Percentiles rank a stretch among this genome's conserved stretches.
phyloP scores from a whole-genome alignment of 2,888 invertebrate species.

The Lithophane socia region DNA sequence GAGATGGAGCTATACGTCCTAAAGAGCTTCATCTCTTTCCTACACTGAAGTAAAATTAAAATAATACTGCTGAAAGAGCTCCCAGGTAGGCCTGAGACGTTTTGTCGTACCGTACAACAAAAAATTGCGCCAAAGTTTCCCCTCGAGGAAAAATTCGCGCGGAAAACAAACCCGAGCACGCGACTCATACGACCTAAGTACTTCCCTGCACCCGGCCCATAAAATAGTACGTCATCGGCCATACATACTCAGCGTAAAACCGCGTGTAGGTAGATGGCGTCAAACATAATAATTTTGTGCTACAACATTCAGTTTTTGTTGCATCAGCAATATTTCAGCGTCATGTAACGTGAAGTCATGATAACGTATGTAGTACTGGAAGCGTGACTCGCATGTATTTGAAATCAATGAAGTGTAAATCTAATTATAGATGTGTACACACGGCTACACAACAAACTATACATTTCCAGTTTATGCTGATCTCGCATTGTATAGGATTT shows the following conservation, averaged over 20 bases:
- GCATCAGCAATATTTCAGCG: constrained; percentile 36
- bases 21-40: too few relatives aligned
- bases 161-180: background rate
- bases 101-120: too few relatives aligned
- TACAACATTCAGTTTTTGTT: constrained; percentile 16
- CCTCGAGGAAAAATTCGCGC: too few relatives aligned
- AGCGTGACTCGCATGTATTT: background rate
- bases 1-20: too few relatives aligned
- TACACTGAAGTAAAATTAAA: too few relatives aligned
- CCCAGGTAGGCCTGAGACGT: too few relatives aligned
- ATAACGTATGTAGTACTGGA: background rate
- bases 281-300: constrained; percentile 20
- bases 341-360: constrained; percentile 19
- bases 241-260: background rate
- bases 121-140: too few relatives aligned
- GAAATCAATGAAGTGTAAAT: background rate
- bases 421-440: constrained; percentile 8
- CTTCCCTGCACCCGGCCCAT: too few relatives aligned
- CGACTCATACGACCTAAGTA: background rate
- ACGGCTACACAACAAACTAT: too few relatives aligned
- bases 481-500: too few relatives aligned
- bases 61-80: too few relatives aligned
- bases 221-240: background rate
- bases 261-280: background rate
- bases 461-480: too few relatives aligned